Conservation (phyloP, 2,888 invertebrate species). For the Parapristionchus giblindavisi region DNA sequence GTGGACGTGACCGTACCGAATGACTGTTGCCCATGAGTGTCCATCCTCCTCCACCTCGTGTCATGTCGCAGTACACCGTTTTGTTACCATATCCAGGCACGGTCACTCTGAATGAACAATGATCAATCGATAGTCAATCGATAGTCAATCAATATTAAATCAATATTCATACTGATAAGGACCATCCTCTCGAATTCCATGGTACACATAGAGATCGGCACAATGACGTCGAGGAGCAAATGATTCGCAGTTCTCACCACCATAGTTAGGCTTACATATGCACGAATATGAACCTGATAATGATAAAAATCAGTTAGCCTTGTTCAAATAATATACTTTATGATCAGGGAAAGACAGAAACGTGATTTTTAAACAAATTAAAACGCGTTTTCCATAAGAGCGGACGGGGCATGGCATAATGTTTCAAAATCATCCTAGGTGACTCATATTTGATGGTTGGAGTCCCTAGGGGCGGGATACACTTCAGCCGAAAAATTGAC, state of each 20-base stretch:
- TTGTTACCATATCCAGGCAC: conserved; percentile 14
- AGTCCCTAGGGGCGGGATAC: too few species aligned
- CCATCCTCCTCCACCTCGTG: conserved; percentile 52
- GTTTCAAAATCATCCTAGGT: too few species aligned
- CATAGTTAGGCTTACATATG: conserved; percentile 52
- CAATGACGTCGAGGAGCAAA: conserved; percentile 58
- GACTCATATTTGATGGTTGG: too few species aligned
- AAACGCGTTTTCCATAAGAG: too few species aligned
- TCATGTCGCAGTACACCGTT: conserved; percentile 42
- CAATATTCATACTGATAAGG: conserved; percentile 34
- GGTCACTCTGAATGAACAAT: conserved; percentile 1
- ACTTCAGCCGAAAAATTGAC: too few species aligned
- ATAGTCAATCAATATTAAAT: too few species aligned
- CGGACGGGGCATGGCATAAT: too few species aligned
- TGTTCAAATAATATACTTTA: too few species aligned
- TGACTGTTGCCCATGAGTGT: conserved; percentile 51
- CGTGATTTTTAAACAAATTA: too few species aligned
- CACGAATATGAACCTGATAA: conserved; percentile 78
- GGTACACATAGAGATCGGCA: conserved; percentile 58
- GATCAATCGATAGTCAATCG: background rate
- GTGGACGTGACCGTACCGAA: background rate
- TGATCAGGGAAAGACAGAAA: too few species aligned
- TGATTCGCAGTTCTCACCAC: conserved; percentile 50
- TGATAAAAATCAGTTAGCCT: too few species aligned
- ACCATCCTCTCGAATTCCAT: conserved; percentile 46